phyloP scores from a whole-genome alignment of 2,888 invertebrate genomes.

The Machimus atricapillus region DNA sequence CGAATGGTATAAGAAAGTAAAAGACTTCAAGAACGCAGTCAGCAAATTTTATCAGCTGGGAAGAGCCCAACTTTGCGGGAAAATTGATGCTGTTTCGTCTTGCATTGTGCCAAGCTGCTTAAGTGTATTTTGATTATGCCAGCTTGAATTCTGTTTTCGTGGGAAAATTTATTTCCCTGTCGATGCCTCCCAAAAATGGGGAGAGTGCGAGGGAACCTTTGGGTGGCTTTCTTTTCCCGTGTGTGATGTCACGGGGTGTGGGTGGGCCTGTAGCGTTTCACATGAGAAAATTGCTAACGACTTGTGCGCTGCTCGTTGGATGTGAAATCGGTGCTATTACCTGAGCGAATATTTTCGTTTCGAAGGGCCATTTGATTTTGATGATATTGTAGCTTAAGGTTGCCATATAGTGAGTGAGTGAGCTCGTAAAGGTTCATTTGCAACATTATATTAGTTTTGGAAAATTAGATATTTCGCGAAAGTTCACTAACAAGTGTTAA shows the following conservation, averaged over 20 bases:
- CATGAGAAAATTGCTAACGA: background rate
- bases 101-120: background rate
- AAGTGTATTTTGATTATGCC: conserved; percentile 5
- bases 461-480: background rate
- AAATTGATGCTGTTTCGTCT: conserved; percentile 26
- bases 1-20: background rate
- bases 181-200: background rate
- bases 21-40: conserved; percentile 3
- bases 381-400: background rate
- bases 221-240: background rate
- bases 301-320: background rate
- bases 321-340: background rate
- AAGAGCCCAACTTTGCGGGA: background rate
- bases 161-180: conserved; percentile 1
- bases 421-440: background rate
- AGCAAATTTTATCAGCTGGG: conserved; percentile 28
- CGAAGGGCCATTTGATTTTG: background rate
- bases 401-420: background rate
- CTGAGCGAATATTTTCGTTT: background rate
- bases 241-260: background rate
- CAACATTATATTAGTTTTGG: background rate
- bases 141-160: background rate
- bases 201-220: background rate
- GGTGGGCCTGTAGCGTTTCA: background rate
- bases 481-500: too few relatives aligned